Conservation (phyloP, 2,888 invertebrate genomes). For the Oscheius myriophilus region DNA sequence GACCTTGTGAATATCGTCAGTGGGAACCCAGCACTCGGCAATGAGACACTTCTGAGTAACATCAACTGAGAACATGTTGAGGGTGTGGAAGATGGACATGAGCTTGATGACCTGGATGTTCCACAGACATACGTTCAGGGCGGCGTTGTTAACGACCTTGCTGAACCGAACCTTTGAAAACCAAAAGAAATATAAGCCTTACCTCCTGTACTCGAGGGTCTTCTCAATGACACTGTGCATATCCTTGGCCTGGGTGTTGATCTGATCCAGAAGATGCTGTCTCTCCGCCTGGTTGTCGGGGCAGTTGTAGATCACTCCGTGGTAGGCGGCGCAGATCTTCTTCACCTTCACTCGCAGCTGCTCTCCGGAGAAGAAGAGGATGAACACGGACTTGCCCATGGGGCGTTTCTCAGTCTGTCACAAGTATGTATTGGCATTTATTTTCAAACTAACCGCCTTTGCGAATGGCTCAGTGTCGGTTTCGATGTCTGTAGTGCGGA, state of each 20-base stretch:
- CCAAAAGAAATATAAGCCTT: neutral
- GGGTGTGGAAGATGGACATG: constrained; percentile 95
- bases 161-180: neutral
- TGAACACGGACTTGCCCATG: constrained; percentile 89
- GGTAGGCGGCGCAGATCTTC: constrained; percentile 94
- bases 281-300: constrained; percentile 95
- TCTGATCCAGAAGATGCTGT: constrained; percentile 95
- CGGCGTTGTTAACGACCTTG: constrained; percentile 92
- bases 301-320: constrained; percentile 89
- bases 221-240: constrained; percentile 92
- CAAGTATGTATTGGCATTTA: neutral
- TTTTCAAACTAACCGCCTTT: neutral
- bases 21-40: constrained; percentile 96
- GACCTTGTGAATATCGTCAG: constrained; percentile 86
- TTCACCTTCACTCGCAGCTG: constrained; percentile 93
- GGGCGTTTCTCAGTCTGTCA: constrained; percentile 78
- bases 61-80: constrained; percentile 97
- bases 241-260: constrained; percentile 90
- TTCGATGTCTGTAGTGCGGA: constrained; percentile 54
- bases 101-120: constrained; percentile 88
- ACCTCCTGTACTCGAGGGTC: constrained; percentile 94
- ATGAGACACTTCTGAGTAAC: constrained; percentile 98
- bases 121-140: constrained; percentile 97
- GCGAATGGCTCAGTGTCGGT: constrained; percentile 47
- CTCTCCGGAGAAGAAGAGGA: constrained; percentile 84